Percentiles rank a stretch among this genome's conserved stretches.
Conservation (phyloP, 2,113 vertebrate species). For the Carettochelys insculpta region DNA sequence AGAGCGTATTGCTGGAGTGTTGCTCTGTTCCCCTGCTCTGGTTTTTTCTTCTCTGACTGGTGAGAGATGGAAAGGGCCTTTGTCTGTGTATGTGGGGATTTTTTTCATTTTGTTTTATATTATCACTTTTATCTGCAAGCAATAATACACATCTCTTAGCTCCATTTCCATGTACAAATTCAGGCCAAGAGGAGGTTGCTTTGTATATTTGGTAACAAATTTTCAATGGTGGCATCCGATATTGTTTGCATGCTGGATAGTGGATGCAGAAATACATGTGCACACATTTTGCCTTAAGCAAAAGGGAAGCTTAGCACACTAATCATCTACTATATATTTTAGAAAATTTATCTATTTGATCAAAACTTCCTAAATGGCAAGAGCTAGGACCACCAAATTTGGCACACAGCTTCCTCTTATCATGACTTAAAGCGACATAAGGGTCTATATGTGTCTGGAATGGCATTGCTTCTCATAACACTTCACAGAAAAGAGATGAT, state of each 20-base stretch:
- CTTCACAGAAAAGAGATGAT: no score
- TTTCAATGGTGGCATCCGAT: neutral
- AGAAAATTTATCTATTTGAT: no score
- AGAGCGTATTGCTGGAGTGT: neutral
- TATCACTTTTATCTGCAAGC: neutral
- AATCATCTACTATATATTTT: no score
- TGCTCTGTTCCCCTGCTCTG: neutral
- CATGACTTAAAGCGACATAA: no score
- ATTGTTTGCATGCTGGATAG: neutral
- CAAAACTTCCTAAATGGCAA: no score
- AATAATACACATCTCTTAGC: neutral
- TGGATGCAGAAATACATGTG: fast-evolving
- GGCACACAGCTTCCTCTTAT: no score
- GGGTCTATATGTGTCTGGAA: no score
- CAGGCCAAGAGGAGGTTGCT: neutral
- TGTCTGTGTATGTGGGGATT: neutral
- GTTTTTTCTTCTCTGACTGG: neutral
- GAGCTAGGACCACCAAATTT: no score
- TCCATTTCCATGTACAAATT: neutral
- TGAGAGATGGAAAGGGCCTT: neutral
- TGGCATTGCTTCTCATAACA: no score
- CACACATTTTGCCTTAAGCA: neutral
- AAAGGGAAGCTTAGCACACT: neutral
- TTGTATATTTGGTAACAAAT: neutral
- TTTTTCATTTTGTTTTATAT: neutral